Percentiles rank a stretch among this genome's conserved stretches.
These are phyloP conservation scores for Lacerta viridis DNA, from an alignment of 2,797 vertebrate species.

Conservation along the genomic window DNA sequence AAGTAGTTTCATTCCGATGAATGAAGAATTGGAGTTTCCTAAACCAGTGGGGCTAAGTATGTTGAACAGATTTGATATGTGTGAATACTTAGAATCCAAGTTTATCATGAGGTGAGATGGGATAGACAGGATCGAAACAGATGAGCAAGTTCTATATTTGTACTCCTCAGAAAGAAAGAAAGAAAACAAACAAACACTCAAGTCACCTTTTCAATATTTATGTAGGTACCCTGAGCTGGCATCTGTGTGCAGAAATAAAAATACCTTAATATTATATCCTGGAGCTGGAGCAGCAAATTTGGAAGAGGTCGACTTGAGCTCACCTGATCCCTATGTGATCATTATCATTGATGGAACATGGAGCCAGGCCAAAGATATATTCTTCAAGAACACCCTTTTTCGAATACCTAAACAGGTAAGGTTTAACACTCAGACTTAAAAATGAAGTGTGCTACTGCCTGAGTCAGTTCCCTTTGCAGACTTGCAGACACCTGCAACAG, in stretches of 20 bases:
- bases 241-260: constrained; percentile 87
- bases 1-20: neutral
- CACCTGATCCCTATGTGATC: constrained; percentile 83
- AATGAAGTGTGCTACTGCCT: neutral
- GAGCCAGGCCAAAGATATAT: constrained; percentile 99
- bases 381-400: constrained; percentile 94
- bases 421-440: constrained; percentile 9
- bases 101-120: neutral
- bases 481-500: neutral
- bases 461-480: neutral
- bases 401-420: constrained; percentile 92
- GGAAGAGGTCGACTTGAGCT: constrained; percentile 86
- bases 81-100: neutral
- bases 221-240: constrained; percentile 92
- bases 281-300: constrained; percentile 91
- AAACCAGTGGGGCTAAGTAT: neutral
- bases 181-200: neutral
- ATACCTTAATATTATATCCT: constrained; percentile 93
- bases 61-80: neutral
- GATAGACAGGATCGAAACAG: neutral
- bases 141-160: neutral
- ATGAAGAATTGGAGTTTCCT: neutral
- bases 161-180: neutral
- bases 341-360: constrained; percentile 98
- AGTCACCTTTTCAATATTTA: constrained; percentile 47